phyloP scores from a whole-genome alignment of 2,888 invertebrate genomes.

The Nomada fucata region DNA sequence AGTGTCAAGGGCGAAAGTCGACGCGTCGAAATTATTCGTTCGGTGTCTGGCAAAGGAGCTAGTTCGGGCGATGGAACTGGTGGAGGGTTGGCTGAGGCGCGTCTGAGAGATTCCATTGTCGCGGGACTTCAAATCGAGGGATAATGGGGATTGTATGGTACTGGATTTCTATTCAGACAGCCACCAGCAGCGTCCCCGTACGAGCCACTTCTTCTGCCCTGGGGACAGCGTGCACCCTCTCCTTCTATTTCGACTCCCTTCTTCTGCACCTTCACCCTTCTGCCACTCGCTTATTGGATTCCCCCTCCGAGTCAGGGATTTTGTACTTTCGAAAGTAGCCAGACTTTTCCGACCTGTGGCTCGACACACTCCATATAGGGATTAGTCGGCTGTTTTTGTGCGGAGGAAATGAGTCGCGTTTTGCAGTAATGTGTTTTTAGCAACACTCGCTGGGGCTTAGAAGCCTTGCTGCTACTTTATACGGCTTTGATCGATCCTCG shows the following conservation, averaged over 20 bases:
- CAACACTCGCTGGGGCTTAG: too few relatives aligned
- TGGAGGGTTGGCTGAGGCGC: constrained; percentile 58
- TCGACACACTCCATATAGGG: constrained; percentile 39
- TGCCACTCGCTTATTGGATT: constrained; percentile 74
- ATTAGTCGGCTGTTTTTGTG: constrained; percentile 49
- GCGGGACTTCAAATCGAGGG: constrained; percentile 79
- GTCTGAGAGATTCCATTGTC: constrained; percentile 76
- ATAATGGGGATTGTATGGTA: constrained; percentile 81
- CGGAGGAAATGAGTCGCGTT: constrained; percentile 27
- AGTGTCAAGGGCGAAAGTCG: constrained; percentile 54
- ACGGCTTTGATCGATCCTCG: too few relatives aligned
- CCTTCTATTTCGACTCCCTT: constrained; percentile 25
- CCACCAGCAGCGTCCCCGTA: constrained; percentile 63
- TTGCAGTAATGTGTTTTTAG: not conserved
- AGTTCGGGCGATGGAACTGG: constrained; percentile 55
- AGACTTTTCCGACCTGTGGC: constrained; percentile 50
- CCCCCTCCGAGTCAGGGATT: constrained; percentile 66
- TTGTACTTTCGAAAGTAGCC: constrained; percentile 69
- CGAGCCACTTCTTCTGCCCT: constrained; percentile 77
- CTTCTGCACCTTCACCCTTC: constrained; percentile 50
- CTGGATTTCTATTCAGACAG: constrained; percentile 81
- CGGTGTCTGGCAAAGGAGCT: constrained; percentile 64
- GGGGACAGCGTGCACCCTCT: constrained; percentile 68
- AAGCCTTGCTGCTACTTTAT: too few relatives aligned
- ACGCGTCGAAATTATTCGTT: constrained; percentile 71